Evolutionary conservation across 2,797 vertebrate species (phyloP), one percentile per base, ranked within the genome.

Genomic region (Petrocephalus schoutedeni): DNA sequence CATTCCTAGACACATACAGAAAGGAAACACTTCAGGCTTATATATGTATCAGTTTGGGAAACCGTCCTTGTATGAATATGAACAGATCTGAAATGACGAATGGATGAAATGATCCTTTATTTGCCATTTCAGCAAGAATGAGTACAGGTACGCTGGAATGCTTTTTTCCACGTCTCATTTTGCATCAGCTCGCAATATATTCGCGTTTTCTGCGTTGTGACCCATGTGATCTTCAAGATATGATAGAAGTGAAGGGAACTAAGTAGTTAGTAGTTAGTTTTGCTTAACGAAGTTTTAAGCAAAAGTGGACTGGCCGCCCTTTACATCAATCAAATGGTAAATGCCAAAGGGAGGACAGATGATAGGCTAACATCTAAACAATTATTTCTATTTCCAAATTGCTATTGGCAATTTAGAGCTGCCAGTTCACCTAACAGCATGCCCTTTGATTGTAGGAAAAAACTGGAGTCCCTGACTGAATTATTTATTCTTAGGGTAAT

Each of bases 1-100:
- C 98, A 93, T 99, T 99, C 93, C 98, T 99, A 88, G 49, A 88
- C 49, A 80, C 89, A 85, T 16, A 91, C 64, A 91, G 58, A 8
- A 67, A 86, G 19, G 14, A 85, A 85, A 58, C 21, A 54, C 54
- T 85, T 53, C 7, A 53, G 23, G 23, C 1, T 23, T 57, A 32
- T 58, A 56, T n/a, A 56, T 7, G 10, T 23, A 85, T 32, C 14
- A 53, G 23, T 28, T 23, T 19, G 36, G 23, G n/a, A 53, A 85
- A 85, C 32, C 0, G 12, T 16, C 6, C 58, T 12, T 9, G 36
- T 16, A 77, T 56, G 80, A 54, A 53, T 53, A 83, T 51, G 19
- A 83, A 83, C 53, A 83, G 36, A 77, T n/a, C 36, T 77, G 41
- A 74, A 74, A 16, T 74, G 12, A 41, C 6, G 12, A 36, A 45